Evolutionary conservation across 2,888 invertebrate species (phyloP), one percentile per base, ranked within the genome.

Genomic region (Abscondita cerata): DNA sequence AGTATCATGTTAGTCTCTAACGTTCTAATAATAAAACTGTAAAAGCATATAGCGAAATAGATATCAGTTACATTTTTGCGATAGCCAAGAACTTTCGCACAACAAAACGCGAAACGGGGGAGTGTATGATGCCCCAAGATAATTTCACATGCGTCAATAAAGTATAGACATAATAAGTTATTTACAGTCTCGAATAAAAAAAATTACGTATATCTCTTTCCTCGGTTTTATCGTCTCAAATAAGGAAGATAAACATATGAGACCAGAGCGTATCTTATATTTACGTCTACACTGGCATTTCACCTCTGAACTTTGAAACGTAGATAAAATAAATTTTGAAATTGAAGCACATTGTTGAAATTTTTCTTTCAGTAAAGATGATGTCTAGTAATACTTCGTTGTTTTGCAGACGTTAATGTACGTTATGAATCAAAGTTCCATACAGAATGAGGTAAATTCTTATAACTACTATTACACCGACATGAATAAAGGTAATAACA

Each of bases 391-490:
- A 73, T 56, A 72, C 75, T 5, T 73, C 75, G 36, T 65, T 78
- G 36, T 73, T 78, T 51, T 78, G 41, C 73, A 75, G 50, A 77
- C 78, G 1, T 62, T 78, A 12, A 72, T 78, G 66, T 77, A 72
- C 54, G 71, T 78, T 59, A 70, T 76, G 73, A 78, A 76, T 65
- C 78, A 78, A 65, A 77, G 75, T 59, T 70, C 69, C 20, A 72
- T 76, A 36, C 75, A 74, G 47, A 66, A 75, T 47, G 75, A 78
- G 40, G 64, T 68, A 18, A 69, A 67, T 13, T 76, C 78, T 5
- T 79, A 80, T 58, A 81, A 79, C 65, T 79, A 78, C 69, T 81
- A 81, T 67, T 79, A 75, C 60, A 71, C 78, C 67, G 75, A 77
- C 65, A 78, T 80, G 55, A 80, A 78, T 48, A 75, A 78, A 76